Percentiles rank a stretch among this genome's conserved stretches.
These are phyloP conservation scores for Idaea dimidiata DNA, from an alignment of 2,888 invertebrate genomes.

Conservation along the genomic window DNA sequence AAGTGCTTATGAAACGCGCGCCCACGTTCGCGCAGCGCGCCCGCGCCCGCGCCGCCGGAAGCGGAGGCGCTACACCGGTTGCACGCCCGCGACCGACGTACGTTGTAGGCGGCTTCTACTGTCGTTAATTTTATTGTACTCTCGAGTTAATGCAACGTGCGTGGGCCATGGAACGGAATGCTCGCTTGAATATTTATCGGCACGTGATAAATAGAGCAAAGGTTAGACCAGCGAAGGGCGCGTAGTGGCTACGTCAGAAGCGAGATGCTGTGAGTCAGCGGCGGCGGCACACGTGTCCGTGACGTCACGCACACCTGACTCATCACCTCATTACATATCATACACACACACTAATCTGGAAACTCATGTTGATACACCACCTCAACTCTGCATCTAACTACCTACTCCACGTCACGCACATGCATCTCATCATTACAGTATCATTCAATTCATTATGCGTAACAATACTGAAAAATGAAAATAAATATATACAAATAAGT, in stretches of 20 bases:
- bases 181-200: slow-evolving; percentile 40
- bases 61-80: slow-evolving; percentile 52
- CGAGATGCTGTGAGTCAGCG: slow-evolving; percentile 63
- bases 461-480: background rate
- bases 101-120: slow-evolving; percentile 31
- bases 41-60: slow-evolving; percentile 43
- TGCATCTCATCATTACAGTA: slow-evolving; percentile 6
- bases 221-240: slow-evolving; percentile 51
- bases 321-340: slow-evolving; percentile 40
- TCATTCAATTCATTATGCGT: background rate
- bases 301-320: slow-evolving; percentile 69
- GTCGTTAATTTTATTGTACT: slow-evolving; percentile 13
- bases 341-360: slow-evolving; percentile 39
- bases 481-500: background rate
- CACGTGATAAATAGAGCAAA: slow-evolving; percentile 48
- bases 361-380: slow-evolving; percentile 29
- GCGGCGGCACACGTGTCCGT: slow-evolving; percentile 58
- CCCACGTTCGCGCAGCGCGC: slow-evolving; percentile 52
- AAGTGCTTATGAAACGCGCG: slow-evolving; percentile 68
- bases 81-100: slow-evolving; percentile 46
- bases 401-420: slow-evolving; percentile 18
- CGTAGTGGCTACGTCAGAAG: slow-evolving; percentile 46
- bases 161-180: slow-evolving; percentile 24
- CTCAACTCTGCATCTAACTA: slow-evolving; percentile 2
- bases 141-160: slow-evolving; percentile 7